Base-by-base conservation (phyloP, 1,140 invertebrate genomes). In the Battus philenor region DNA sequence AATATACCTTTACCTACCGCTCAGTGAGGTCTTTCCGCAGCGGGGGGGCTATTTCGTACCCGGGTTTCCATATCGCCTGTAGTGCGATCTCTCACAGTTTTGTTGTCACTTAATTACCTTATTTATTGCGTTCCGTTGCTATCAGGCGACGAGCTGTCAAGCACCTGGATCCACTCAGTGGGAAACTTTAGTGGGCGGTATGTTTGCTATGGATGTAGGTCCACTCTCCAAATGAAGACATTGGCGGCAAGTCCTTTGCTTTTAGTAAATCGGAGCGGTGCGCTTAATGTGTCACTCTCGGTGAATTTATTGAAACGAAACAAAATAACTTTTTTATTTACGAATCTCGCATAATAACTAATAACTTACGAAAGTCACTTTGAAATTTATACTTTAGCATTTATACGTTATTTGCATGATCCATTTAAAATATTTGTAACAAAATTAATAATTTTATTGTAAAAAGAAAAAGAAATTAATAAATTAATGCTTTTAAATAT, bases 71-170 rank as follows among this genome's bases (percentile, higher is more conserved):
- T 58, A 50, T 68, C 68, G 39, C 64, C 65, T 71, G 60, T 68
- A 41, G 68, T 53, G 75, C 63, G 54, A 68, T 68, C 67, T 79
- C 75, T 78, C 69, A 80, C 72, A 66, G 70, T 68, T 71, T 75
- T 71, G 76, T 78, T 82, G 76, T 76, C 73, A 71, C 68, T 57
- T 77, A 83, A 83, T 80, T 83, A 69, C 52, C 60, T 64, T 78
- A 83, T 80, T 80, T 83, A 80, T 83, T 78, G 73, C 75, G 68
- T 16, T 27, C 24, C 33, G 16, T 41, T 67, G 62, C 60, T 65
- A 68, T 56, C 61, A 64, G 61, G 62, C 50, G 48, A 68, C 65
- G 57, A 65, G 45, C 66, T 50, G 46, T 39, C 55, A 58, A 68
- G 68, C 55, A 65, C 59, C 59, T 59, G 58, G 54, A 47, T 44